These are phyloP conservation scores for Macrostomum lignano DNA, from an alignment of 1,140 invertebrate species.

Conservation along the genomic window DNA sequence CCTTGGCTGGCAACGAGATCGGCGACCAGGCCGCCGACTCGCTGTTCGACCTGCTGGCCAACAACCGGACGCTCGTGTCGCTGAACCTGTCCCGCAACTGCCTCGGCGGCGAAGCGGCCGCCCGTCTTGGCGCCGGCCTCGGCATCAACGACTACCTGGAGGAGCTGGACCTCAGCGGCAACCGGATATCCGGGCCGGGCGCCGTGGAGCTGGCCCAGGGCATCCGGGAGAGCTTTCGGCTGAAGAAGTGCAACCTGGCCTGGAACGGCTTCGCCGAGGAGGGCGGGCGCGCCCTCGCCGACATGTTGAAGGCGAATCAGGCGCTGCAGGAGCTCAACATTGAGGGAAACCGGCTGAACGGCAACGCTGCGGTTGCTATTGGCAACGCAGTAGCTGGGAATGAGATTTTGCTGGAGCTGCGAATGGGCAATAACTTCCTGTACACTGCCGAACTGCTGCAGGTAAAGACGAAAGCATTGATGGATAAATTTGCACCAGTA, in stretches of 20 bases:
- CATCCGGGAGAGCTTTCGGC: slow-evolving; percentile 16
- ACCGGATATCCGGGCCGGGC: slow-evolving; percentile 16
- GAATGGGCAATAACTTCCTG: slow-evolving; percentile 26
- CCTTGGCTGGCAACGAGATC: no score
- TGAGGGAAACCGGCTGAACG: slow-evolving; percentile 18
- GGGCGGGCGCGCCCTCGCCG: slow-evolving; percentile 19
- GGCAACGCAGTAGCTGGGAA: slow-evolving; percentile 18
- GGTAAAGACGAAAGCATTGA: slow-evolving; percentile 16
- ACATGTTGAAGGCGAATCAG: slow-evolving; percentile 16
- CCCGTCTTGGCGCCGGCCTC: slow-evolving; percentile 17
- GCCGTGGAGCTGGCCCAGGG: slow-evolving; percentile 20
- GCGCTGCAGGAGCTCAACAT: slow-evolving; percentile 18
- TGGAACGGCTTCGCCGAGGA: slow-evolving; percentile 24
- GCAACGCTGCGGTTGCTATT: slow-evolving; percentile 14
- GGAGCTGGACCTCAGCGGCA: slow-evolving; percentile 23
- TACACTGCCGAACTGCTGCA: slow-evolving; percentile 18
- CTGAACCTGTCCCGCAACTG: slow-evolving; percentile 17
- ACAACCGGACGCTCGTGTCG: no score
- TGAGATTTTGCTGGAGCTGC: slow-evolving; percentile 16
- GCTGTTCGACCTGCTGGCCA: no score
- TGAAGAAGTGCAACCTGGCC: slow-evolving; percentile 18
- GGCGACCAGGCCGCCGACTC: no score
- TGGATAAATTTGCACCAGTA: no score
- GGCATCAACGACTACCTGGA: slow-evolving; percentile 24
- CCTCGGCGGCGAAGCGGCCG: slow-evolving; percentile 12